Evolutionary conservation across 2,113 vertebrate species (phyloP), one percentile per base, ranked within the genome.

Genomic region (Rhinolophus sinicus): DNA sequence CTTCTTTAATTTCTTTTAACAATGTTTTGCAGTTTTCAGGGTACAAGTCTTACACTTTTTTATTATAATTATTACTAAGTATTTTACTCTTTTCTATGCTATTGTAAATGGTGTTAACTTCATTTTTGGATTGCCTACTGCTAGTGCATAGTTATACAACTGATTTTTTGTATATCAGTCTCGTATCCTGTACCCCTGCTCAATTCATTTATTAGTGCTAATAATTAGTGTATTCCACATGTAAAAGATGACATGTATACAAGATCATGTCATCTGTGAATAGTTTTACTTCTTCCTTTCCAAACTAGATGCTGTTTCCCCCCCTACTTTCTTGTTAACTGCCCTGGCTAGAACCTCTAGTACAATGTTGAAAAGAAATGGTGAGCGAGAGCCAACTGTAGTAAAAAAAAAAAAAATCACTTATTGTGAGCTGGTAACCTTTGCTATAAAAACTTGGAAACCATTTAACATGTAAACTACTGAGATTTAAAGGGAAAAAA

Each of bases 341-440:
- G 38, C 30, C 56, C 40, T 81, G 26, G 22, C 14, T 89, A 50
- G 13, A 87, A 75, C 30, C 24, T 80, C 33, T 15, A 56, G 38
- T 60, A 73, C 86, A 92, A 96, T 56, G 33, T 1, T 81, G 75
- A 92, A 67, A 3, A 94, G 28, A 70, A 96, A 89, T 11, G 28
- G 47, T 14, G 15, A 91, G 70, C 70, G 75, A 50, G 24, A 52
- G 47, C 18, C 82, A 82, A 86, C 3, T 28, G 83, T 2, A 87
- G 28, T 33, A 85, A 86, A 44, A 40, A 40, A 40, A 40, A 44
- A 44, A 44, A 44, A 84, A 75, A 69, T 64, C 15, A 44, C 35
- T 88, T 87, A 76, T 1, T 89, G 54, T 86, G 60, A 91, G 24
- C 47, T 4, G 70, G 81, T 88, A 65, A 21, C 52, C 26, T 97